Conservation (phyloP, 30 jellyfish, hydroid and myxozoan species). For the Cassiopea xamachana region DNA sequence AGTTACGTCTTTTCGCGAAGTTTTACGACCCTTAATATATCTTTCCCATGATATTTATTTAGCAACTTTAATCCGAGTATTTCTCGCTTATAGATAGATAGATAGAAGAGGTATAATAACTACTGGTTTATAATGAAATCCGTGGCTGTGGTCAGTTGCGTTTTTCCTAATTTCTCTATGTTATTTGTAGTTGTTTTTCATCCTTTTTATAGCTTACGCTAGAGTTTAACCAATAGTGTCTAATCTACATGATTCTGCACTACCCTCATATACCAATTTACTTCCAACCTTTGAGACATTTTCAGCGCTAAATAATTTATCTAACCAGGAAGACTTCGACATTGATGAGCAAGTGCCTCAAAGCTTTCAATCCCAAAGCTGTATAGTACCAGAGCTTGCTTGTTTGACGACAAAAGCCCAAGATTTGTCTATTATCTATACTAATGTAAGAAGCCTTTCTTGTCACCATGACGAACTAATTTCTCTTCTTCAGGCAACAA, state of each 20-base stretch:
- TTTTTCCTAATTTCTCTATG: not conserved
- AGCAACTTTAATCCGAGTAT: not conserved
- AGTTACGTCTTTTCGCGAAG: not conserved
- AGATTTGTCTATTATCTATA: too few species aligned
- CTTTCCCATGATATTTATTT: not conserved
- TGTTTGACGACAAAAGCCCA: too few species aligned
- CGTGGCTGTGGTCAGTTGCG: not conserved
- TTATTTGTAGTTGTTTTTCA: not conserved
- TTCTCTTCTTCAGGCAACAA: too few species aligned
- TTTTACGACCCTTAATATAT: not conserved
- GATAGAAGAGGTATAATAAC: not conserved
- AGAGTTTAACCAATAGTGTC: not conserved
- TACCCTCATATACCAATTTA: not conserved
- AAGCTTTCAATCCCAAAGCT: too few species aligned
- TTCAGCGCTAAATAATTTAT: not conserved
- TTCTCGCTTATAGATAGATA: not conserved
- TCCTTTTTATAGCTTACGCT: not conserved
- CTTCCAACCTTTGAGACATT: not conserved
- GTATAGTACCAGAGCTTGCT: too few species aligned
- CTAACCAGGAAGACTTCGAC: too few species aligned
- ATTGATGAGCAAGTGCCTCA: too few species aligned
- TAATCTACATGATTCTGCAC: not conserved
- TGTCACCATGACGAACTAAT: too few species aligned
- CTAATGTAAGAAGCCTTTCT: too few species aligned
- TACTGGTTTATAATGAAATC: not conserved